Evolutionary conservation across 1,140 invertebrate genomes (phyloP).

Genomic region (Laodelphax striatellus): DNA sequence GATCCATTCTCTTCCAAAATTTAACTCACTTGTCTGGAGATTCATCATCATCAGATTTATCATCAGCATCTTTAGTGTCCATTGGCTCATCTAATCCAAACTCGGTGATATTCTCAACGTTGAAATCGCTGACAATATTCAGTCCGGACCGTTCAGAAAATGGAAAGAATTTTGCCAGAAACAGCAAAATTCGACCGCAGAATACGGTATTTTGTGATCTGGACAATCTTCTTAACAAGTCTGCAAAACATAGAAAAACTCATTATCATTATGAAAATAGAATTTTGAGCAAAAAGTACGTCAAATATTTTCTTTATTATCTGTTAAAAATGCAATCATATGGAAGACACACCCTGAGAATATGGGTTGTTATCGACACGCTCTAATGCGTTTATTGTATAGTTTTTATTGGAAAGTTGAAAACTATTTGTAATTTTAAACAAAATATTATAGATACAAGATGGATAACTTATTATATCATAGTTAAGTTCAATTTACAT

Average conservation of each 20-base stretch:
- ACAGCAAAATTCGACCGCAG: conserved; percentile 94
- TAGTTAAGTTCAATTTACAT: no score
- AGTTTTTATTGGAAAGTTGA: no score
- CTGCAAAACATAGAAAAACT: conserved; percentile 31
- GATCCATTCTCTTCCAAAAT: no score
- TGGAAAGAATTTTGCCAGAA: conserved; percentile 93
- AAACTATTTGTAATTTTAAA: no score
- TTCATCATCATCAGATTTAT: conserved; percentile 39
- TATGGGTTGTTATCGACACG: no score
- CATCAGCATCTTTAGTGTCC: conserved; percentile 50
- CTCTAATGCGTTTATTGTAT: no score
- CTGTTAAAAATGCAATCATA: no score
- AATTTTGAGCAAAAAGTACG: no score
- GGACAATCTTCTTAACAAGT: conserved; percentile 84
- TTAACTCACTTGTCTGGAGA: conserved; percentile 15
- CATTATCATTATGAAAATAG: neutral
- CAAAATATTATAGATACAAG: no score
- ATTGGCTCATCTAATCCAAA: conserved; percentile 50
- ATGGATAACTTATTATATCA: no score
- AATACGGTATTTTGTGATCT: conserved; percentile 95
- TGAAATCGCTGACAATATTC: conserved; percentile 97
- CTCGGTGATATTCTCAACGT: conserved; percentile 87
- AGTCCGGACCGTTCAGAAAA: conserved; percentile 93
- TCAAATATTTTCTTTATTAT: no score
- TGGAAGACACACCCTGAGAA: no score